Evolutionary conservation across 2,113 vertebrate species (phyloP).

Genomic region (Spizaetus ornatus): DNA sequence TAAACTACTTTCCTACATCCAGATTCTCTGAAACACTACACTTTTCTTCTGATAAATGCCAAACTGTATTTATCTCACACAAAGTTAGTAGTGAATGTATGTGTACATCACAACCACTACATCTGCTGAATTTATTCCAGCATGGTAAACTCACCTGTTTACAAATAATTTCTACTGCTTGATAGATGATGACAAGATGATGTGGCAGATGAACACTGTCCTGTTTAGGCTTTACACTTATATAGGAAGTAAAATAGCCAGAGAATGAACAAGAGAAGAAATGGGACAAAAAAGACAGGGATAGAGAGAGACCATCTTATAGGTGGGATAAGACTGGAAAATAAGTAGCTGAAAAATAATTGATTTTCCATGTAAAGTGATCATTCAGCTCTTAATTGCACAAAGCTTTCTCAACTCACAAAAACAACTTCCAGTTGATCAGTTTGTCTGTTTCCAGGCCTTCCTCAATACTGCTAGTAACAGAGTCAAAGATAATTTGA

Average conservation of each 20-base stretch:
- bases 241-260: neutral
- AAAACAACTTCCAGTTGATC: fast-evolving
- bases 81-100: neutral
- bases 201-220: neutral
- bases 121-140: neutral
- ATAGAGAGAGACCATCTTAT: neutral
- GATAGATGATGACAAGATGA: neutral
- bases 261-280: neutral
- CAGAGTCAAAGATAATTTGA: neutral
- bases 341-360: neutral
- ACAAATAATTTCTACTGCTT: neutral
- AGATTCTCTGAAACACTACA: neutral
- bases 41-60: neutral
- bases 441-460: neutral
- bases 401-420: neutral
- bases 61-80: neutral
- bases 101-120: neutral
- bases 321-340: neutral
- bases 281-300: neutral
- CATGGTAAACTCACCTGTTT: neutral
- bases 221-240: neutral
- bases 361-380: neutral
- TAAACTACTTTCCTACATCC: neutral
- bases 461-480: neutral
- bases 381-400: neutral